Base-by-base conservation (phyloP, 2,113 vertebrate genomes). In the Cisticola juncidis region DNA sequence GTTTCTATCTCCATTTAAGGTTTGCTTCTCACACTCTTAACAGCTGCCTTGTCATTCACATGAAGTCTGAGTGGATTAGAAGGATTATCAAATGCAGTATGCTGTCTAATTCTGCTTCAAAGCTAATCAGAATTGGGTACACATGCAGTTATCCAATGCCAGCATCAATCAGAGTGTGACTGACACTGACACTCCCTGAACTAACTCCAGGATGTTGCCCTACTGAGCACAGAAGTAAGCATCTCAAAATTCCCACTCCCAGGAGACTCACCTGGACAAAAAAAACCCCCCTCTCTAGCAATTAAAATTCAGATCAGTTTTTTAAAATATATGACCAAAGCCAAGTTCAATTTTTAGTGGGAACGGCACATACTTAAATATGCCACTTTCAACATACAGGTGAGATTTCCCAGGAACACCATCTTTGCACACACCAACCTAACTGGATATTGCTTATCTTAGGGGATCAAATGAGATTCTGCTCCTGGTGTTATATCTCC, bases 51-150 rank as follows among this genome's bases (percentile, higher is more conserved):
- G 90, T 92, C 95, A 94, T 42, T 87, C 86, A 71, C 38, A 87
- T 25, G 61, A 89, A 81, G 60, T 84, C 73, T 95, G 94, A 96
- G 91, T 91, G 95, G 83, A 94, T 94, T 89, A 95, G 86, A 93
- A 86, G 81, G 86, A 91, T 89, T 96, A 94, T 89, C 65, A 84
- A 94, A 94, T 81, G 51, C 77, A 68, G 81, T 72, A 76, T 84
- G 78, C 54, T 9, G 35, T 90, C 87, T 85, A 91, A 91, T 85
- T 87, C 81, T 82, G 62, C 61, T 94, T 97, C 93, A 95, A 88
- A 97, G 81, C 70, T 82, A 77, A 93, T 94, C 38, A 94, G 91
- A 95, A 94, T 71, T 91, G 25, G 82, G 91, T 94, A 54, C 86
- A 92, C 82, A 90, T 28, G 68, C 71, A 77, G 71, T 81, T 95